Base-by-base conservation (phyloP, 2,797 vertebrate genomes). In the Crenuchus spilurus region DNA sequence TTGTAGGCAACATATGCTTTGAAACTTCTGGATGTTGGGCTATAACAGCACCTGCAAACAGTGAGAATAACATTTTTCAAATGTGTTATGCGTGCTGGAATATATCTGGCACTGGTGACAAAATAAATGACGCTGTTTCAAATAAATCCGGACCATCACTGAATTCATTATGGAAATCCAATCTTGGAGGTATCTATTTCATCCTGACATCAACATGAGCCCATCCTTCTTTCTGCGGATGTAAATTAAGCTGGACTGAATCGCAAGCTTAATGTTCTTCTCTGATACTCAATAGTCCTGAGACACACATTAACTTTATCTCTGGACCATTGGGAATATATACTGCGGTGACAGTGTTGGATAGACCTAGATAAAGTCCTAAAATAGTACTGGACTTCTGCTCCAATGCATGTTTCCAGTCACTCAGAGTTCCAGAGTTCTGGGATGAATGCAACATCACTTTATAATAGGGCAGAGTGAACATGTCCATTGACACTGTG, bases 131-230 rank as follows among this genome's bases (percentile, higher is more conserved):
- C 18, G 66, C 39, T 68, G 26, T 72, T 75, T 75, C 72, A 68
- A 76, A 76, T 80, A 87, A 86, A 85, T 84, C 86, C 82, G 88
- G 85, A 87, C 84, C 82, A 85, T 85, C 85, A 71, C 84, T 83
- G 87, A 90, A 92, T 90, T 86, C 83, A 90, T 90, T 89, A 90
- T 85, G 78, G 77, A 83, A 81, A 82, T 82, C 81, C 83, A 87
- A 87, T 88, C 84, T 85, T 71, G 72, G 68, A 41, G 58, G 63
- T 58, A 55, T 64, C 74, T 80, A 74, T 80, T 77, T 77, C 75
- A 77, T 80, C 65, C 68, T 75, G 77, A 58, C 77, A 82, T 52
- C 58, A 65, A 49, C 64, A 61, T 54, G 62, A 70, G 51, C n/a
- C 7, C 61, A 51, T 31, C 18, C 68, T 63, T 63, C 49, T 46